Base-by-base conservation (phyloP, 1,140 invertebrate genomes). In the Phocides pigmalion region DNA sequence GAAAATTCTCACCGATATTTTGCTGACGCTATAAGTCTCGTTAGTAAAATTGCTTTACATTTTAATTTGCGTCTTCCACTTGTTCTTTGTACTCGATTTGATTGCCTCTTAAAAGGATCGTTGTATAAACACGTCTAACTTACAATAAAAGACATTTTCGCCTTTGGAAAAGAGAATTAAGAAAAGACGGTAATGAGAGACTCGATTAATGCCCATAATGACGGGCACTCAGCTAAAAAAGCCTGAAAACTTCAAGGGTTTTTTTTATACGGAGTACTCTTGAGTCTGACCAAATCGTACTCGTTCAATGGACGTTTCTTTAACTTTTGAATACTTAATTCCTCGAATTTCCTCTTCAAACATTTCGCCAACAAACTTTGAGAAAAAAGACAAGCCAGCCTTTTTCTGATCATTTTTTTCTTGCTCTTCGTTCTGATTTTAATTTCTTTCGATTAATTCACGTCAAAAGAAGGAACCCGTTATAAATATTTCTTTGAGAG, bases 21-120 rank as follows among this genome's bases (percentile, higher is more conserved):
- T 32, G 28, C 28, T 32, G 84, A 78, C 82, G 79, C 71, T 81
- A 82, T 83, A 83, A 83, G 82, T 83, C 69, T 59, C 44, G 22
- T 39, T 39, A 39, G 35, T 39, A 3, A 14, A 39, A 39, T 39
- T 39, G 35, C n/a, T 39, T 39, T 39, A 14, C 12, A 39, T 39
- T 32, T 32, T 32, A 32, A 32, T 32, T 32, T 32, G 28, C n/a
- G 9, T 32, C 28, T 32, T 32, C 28, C 9, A 8, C 28, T 11
- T 32, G 28, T 32, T 32, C 28, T 32, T 32, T n/a, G 28, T 32
- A 32, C 9, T 32, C 5, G 28, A 32, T 32, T 32, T 41, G 25
- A 50, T 50, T 32, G 22, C 47, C 25, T 50, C 32, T 32, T n/a
- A 35, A 51, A 51, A 51, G 28, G 44, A 16, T 35, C 28, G 15